phyloP scores from a whole-genome alignment of 2,113 vertebrate genomes.

The Psittacula cyanocephala region DNA sequence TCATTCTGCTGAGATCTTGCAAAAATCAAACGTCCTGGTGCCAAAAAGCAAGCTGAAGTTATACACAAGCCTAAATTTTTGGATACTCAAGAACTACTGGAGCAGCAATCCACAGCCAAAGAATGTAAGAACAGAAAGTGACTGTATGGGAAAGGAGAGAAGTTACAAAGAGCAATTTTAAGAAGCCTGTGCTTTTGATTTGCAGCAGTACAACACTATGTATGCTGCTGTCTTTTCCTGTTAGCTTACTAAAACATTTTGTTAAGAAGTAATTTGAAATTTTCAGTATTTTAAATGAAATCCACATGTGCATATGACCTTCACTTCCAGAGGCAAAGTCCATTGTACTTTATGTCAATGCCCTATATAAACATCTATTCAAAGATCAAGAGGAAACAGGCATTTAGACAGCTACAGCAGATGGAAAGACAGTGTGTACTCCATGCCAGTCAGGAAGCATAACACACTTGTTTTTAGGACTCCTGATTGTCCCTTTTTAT shows the following conservation, averaged over 20 bases:
- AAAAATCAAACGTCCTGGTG: not conserved
- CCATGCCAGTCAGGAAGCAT: not conserved
- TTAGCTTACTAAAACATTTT: not conserved
- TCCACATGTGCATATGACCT: not conserved
- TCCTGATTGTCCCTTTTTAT: not conserved
- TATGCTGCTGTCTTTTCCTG: not conserved
- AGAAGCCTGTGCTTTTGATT: not conserved
- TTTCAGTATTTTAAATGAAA: not conserved
- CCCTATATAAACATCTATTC: not conserved
- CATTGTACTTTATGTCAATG: not conserved
- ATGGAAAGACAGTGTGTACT: not conserved
- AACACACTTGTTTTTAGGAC: not conserved
- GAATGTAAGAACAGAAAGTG: not conserved
- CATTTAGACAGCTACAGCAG: not conserved
- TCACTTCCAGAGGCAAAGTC: not conserved
- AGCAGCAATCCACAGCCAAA: not conserved
- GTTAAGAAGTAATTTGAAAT: not conserved
- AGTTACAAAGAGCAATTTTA: not conserved
- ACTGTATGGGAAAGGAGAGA: not conserved
- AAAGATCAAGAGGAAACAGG: constrained; percentile 1
- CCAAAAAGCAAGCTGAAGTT: not conserved
- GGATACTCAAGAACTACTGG: not conserved
- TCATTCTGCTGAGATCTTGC: not conserved
- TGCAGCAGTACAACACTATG: not conserved
- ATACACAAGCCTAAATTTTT: not conserved